Conservation (phyloP, 2,797 vertebrate species). For the Gymnodraco acuticeps region DNA sequence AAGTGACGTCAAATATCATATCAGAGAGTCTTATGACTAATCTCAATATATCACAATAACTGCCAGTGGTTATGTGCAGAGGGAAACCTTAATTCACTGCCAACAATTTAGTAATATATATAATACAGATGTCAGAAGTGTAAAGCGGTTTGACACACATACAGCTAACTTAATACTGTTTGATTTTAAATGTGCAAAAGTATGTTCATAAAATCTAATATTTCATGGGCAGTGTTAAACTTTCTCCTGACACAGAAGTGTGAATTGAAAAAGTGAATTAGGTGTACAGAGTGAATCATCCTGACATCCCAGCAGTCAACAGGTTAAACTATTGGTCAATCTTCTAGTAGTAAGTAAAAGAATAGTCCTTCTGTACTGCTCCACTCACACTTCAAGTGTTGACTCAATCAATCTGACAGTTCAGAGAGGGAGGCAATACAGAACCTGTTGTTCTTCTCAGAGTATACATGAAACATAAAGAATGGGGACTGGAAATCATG, state of each 20-base stretch:
- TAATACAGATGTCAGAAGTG: neutral
- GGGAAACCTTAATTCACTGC: no score
- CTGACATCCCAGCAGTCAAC: neutral
- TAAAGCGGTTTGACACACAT: neutral
- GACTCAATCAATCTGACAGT: slow-evolving; percentile 25
- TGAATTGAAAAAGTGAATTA: neutral
- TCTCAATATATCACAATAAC: neutral
- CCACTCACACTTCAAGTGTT: slow-evolving; percentile 10
- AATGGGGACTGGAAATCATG: neutral
- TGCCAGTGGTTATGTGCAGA: neutral
- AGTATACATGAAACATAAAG: neutral
- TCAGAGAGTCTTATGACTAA: neutral
- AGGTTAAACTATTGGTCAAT: neutral
- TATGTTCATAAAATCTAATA: neutral
- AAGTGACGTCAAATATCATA: neutral
- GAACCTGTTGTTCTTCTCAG: slow-evolving; percentile 54
- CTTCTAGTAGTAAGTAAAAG: neutral
- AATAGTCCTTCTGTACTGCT: neutral
- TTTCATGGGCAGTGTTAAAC: neutral
- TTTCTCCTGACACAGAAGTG: neutral
- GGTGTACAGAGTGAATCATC: neutral
- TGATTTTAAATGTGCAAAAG: neutral
- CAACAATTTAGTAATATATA: neutral
- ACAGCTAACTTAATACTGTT: neutral
- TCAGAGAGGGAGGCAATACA: slow-evolving; percentile 18